Evolutionary conservation across 2,797 vertebrate species (phyloP).

Genomic region (Coregonus ussuriensis): DNA sequence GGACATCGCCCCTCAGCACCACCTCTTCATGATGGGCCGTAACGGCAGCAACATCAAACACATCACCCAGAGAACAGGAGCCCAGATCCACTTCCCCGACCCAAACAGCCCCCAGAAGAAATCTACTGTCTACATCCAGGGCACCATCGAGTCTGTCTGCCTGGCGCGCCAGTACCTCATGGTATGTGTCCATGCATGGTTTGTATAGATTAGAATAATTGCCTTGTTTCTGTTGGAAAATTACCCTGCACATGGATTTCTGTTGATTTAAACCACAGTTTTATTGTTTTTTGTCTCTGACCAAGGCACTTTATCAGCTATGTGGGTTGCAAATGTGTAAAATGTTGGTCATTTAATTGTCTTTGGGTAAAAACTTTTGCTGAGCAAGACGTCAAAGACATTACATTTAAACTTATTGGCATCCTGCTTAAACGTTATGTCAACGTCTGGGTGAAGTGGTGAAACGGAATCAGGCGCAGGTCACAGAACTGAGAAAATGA

Average conservation of each 20-base stretch:
- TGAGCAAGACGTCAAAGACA: slow-evolving; percentile 36
- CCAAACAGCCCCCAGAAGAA: slow-evolving; percentile 94
- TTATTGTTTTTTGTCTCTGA: slow-evolving; percentile 53
- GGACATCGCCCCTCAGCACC: slow-evolving; percentile 96
- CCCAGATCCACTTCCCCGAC: slow-evolving; percentile 98
- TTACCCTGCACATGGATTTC: slow-evolving; percentile 37
- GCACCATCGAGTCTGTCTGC: slow-evolving; percentile 96
- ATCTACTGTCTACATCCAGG: slow-evolving; percentile 98
- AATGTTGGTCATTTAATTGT: slow-evolving; percentile 61
- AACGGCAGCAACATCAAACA: slow-evolving; percentile 97
- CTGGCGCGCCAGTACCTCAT: slow-evolving; percentile 97
- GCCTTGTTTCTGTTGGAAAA: not conserved
- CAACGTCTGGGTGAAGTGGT: too few relatives aligned
- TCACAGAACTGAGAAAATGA: too few relatives aligned
- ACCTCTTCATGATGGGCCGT: slow-evolving; percentile 98
- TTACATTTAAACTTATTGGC: slow-evolving; percentile 54
- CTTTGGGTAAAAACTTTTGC: slow-evolving; percentile 46
- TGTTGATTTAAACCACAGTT: slow-evolving; percentile 46
- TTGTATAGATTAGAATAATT: not conserved
- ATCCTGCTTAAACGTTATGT: slow-evolving; percentile 34
- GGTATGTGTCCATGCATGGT: slow-evolving; percentile 72
- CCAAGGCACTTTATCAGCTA: slow-evolving; percentile 50
- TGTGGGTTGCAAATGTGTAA: slow-evolving; percentile 56
- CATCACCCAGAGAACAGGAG: slow-evolving; percentile 96
- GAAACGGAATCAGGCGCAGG: too few relatives aligned